Conservation (phyloP, 2,888 invertebrate species). For the Tenodera sinensis region DNA sequence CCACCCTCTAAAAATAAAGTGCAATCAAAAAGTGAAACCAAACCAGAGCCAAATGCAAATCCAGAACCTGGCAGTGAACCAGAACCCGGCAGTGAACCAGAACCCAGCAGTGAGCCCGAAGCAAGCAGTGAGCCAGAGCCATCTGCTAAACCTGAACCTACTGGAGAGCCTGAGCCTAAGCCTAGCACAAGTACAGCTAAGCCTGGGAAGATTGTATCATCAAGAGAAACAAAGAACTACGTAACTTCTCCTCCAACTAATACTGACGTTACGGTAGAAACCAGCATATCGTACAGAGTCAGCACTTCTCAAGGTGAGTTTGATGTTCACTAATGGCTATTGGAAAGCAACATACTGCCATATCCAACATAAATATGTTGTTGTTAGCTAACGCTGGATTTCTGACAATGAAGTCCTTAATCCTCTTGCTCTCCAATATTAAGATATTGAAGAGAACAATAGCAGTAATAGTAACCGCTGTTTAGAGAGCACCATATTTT, state of each 20-base stretch:
- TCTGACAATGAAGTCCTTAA: too few relatives aligned
- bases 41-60: conserved; percentile 37
- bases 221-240: conserved; percentile 36
- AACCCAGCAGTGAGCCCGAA: conserved; percentile 36
- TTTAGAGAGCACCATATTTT: too few relatives aligned
- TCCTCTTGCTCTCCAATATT: too few relatives aligned
- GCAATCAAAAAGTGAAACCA: conserved; percentile 35
- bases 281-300: conserved; percentile 75
- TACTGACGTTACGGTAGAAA: conserved; percentile 67
- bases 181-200: conserved; percentile 42
- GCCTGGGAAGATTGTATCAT: conserved; percentile 36
- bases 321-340: not conserved
- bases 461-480: too few relatives aligned
- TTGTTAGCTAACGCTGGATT: too few relatives aligned
- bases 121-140: conserved; percentile 44
- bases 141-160: conserved; percentile 47
- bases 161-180: conserved; percentile 43
- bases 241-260: conserved; percentile 44
- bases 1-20: conserved; percentile 36
- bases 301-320: conserved; percentile 57
- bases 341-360: not conserved
- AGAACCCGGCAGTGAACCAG: conserved; percentile 35
- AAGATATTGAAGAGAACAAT: too few relatives aligned
- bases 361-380: too few relatives aligned
- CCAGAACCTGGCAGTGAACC: conserved; percentile 37